phyloP scores from a whole-genome alignment of 2,113 vertebrate species.

The Pampusana beccarii region DNA sequence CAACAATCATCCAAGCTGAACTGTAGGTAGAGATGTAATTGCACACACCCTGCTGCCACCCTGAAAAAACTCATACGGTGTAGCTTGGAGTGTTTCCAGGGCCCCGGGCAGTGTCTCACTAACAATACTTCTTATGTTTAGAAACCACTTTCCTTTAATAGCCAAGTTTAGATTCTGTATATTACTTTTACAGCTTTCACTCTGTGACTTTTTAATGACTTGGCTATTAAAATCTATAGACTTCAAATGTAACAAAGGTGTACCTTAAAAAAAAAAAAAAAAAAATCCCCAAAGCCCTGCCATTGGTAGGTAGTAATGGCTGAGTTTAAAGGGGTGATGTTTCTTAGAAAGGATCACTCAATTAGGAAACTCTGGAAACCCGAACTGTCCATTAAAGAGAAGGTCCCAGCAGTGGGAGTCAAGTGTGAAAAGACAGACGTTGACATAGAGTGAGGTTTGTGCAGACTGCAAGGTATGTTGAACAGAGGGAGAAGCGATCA shows the following conservation, averaged over 20 bases:
- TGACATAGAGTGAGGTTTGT: background rate
- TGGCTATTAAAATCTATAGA: background rate
- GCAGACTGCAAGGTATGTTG: background rate
- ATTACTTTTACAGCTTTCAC: background rate
- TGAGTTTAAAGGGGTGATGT: background rate
- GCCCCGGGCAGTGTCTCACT: background rate
- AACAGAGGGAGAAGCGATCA: background rate
- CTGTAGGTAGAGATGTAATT: background rate
- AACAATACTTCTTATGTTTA: background rate
- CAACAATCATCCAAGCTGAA: background rate
- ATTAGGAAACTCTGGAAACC: background rate
- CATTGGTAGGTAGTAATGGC: background rate
- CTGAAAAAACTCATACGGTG: background rate
- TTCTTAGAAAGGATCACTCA: background rate
- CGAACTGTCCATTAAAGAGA: background rate
- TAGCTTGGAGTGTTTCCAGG: background rate
- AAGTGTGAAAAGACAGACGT: background rate
- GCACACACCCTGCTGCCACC: background rate
- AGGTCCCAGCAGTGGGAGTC: background rate
- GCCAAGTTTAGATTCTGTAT: background rate
- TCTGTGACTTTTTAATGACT: constrained; percentile 22
- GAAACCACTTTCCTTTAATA: constrained; percentile 1
- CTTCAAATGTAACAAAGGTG: background rate
- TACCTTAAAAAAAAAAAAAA: background rate
- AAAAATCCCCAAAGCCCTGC: background rate